These are phyloP conservation scores for Prunella strophiata DNA, from an alignment of 2,797 vertebrate genomes.

Conservation along the genomic window DNA sequence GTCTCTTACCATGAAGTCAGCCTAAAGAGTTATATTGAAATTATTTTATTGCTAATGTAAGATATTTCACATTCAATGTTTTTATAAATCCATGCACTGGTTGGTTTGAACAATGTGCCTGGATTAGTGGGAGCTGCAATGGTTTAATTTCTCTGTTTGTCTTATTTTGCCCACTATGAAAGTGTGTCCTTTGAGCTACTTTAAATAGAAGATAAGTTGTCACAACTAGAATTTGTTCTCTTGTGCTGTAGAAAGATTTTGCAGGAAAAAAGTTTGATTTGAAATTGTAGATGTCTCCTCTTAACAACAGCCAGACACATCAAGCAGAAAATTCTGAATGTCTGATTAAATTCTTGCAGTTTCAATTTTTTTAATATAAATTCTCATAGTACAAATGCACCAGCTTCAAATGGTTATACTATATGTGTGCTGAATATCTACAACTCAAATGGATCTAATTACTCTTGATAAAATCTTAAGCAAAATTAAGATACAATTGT, in stretches of 20 bases:
- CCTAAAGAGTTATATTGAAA: not conserved
- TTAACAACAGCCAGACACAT: not conserved
- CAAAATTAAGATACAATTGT: constrained; percentile 4
- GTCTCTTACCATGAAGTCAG: not conserved
- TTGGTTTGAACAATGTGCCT: not conserved
- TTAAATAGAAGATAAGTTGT: not conserved
- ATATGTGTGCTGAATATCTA: not conserved
- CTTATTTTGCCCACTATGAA: not conserved
- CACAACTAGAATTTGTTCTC: not conserved
- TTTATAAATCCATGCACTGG: not conserved
- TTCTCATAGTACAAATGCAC: not conserved
- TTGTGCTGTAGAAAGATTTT: not conserved
- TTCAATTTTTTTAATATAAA: constrained; percentile 5
- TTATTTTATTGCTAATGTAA: not conserved
- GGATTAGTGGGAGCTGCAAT: not conserved
- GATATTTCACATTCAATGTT: not conserved
- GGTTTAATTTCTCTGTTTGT: not conserved
- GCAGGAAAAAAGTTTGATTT: not conserved
- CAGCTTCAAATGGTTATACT: not conserved
- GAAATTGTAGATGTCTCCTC: not conserved
- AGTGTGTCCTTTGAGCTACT: not conserved
- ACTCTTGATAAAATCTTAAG: constrained; percentile 46
- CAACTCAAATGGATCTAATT: constrained; percentile 49
- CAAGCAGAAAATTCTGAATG: not conserved
- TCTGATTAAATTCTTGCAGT: not conserved